These are phyloP conservation scores for Lophochroa leadbeateri DNA, from an alignment of 2,113 vertebrate genomes.

Conservation along the genomic window DNA sequence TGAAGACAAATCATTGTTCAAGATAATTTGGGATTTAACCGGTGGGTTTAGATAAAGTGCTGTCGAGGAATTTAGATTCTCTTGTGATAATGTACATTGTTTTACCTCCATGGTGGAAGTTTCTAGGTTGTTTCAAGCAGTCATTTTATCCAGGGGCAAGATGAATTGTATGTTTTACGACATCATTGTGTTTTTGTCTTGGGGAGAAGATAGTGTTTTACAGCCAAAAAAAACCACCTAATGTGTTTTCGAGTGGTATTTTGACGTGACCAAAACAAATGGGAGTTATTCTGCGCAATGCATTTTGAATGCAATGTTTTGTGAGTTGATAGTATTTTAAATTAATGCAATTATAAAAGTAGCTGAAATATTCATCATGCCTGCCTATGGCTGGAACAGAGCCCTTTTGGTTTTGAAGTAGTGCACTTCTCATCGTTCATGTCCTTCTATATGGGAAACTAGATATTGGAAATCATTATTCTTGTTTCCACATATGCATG, in stretches of 20 bases:
- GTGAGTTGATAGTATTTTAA: conserved; percentile 14
- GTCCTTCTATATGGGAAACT: neutral
- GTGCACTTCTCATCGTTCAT: neutral
- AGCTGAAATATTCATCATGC: conserved; percentile 28
- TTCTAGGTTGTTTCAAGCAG: neutral
- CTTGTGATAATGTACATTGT: neutral
- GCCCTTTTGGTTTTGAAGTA: neutral
- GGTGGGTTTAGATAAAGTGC: neutral
- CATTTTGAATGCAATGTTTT: neutral
- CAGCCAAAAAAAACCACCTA: neutral
- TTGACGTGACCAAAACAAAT: conserved; percentile 42
- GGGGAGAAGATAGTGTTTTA: neutral
- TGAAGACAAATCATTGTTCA: neutral
- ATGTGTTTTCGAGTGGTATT: conserved; percentile 5
- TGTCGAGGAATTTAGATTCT: neutral
- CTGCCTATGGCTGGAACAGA: neutral
- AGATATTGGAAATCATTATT: neutral
- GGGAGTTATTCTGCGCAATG: neutral
- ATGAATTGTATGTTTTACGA: conserved; percentile 7
- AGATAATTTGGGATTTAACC: neutral
- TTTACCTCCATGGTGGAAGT: neutral
- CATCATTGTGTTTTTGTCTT: neutral
- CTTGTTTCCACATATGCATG: neutral
- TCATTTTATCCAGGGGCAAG: conserved; percentile 12
- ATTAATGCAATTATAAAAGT: conserved; percentile 23